Conservation (phyloP, 2,113 vertebrate genomes). For the Eulemur rufifrons region DNA sequence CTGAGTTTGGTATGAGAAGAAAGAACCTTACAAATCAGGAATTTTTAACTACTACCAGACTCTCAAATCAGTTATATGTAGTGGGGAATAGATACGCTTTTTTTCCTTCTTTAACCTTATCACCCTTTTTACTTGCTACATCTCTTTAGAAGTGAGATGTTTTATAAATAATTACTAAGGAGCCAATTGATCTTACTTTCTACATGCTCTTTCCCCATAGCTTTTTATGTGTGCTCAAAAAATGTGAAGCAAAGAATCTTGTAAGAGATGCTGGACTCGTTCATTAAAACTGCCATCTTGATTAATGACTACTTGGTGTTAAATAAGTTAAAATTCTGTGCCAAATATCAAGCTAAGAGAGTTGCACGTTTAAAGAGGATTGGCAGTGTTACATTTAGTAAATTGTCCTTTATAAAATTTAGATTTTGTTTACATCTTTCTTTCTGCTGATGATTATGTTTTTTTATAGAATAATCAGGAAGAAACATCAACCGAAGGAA, state of each 20-base stretch:
- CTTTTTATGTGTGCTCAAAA: constrained; percentile 54
- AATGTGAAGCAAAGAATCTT: constrained; percentile 66
- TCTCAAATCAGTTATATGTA: background rate
- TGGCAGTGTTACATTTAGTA: constrained; percentile 54
- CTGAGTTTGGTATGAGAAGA: constrained; percentile 62
- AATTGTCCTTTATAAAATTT: constrained; percentile 28
- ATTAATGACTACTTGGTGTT: constrained; percentile 73
- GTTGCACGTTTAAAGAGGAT: constrained; percentile 43
- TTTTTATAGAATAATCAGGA: constrained; percentile 75
- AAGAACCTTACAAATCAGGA: constrained; percentile 69
- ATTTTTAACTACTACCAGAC: constrained; percentile 72
- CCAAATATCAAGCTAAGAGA: constrained; percentile 52
- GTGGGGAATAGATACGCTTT: background rate
- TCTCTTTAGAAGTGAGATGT: background rate
- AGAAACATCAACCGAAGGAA: constrained; percentile 80
- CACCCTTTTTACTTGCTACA: background rate
- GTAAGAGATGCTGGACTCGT: constrained; percentile 60
- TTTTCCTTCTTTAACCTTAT: background rate
- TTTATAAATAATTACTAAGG: background rate
- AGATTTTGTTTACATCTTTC: background rate
- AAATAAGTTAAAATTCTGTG: constrained; percentile 64
- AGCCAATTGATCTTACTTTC: background rate
- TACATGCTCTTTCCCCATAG: background rate
- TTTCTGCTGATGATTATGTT: constrained; percentile 9
- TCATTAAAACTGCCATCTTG: constrained; percentile 76